A percentile compares a stretch with the other conserved stretches of the same genome.
phyloP scores from a whole-genome alignment of 2,888 invertebrate species.

The Hirudinaria manillensis region DNA sequence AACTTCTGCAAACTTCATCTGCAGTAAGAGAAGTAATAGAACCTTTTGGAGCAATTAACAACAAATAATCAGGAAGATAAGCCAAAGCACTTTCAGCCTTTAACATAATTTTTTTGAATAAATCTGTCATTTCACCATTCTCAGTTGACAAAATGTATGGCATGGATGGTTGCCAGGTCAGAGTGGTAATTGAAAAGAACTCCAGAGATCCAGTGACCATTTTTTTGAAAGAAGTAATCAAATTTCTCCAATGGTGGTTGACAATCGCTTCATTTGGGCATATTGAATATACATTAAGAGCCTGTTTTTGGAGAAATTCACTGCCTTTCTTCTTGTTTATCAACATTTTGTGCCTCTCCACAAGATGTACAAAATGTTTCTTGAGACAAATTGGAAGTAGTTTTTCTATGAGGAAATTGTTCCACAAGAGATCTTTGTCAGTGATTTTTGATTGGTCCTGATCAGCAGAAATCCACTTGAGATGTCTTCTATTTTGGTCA shows the following conservation, averaged over 20 bases:
- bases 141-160: neutral
- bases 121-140: neutral
- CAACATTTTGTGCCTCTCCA: slow-evolving; percentile 6
- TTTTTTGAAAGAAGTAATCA: slow-evolving; percentile 22
- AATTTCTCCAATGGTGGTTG: slow-evolving; percentile 38
- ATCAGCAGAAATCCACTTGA: slow-evolving; percentile 30
- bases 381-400: slow-evolving; percentile 43
- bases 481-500: slow-evolving; percentile 35
- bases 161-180: slow-evolving; percentile 1
- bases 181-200: neutral
- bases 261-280: slow-evolving; percentile 39
- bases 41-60: slow-evolving; percentile 29
- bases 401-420: slow-evolving; percentile 44
- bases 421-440: slow-evolving; percentile 47
- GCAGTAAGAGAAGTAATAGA: slow-evolving; percentile 32
- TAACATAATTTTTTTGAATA: slow-evolving; percentile 26
- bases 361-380: slow-evolving; percentile 38
- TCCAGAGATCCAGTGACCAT: neutral
- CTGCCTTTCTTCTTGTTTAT: neutral
- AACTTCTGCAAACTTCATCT: slow-evolving; percentile 24
- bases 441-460: slow-evolving; percentile 23
- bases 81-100: slow-evolving; percentile 30
- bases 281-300: slow-evolving; percentile 31
- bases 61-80: slow-evolving; percentile 34
- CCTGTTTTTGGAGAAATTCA: neutral